These are phyloP conservation scores for Ditylenchus dipsaci DNA, from an alignment of 1,140 invertebrate species.

Conservation along the genomic window DNA sequence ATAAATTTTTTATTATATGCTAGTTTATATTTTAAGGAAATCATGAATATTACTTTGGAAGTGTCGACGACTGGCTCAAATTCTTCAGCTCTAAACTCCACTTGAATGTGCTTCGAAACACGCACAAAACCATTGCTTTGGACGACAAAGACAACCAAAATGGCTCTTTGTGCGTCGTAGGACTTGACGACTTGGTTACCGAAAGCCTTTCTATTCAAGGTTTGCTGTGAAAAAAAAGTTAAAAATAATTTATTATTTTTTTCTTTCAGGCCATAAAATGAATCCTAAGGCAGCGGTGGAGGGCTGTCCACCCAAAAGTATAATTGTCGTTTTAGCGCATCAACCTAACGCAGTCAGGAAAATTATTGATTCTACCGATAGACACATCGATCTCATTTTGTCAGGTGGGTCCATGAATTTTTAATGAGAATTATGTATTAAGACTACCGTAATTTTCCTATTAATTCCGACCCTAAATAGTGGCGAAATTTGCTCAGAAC, in stretches of 20 bases:
- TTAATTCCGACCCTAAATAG: too few species aligned
- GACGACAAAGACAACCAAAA: background rate
- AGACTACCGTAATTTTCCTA: too few species aligned
- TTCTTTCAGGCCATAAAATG: slow-evolving; percentile 32
- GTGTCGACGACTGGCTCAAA: slow-evolving; percentile 36
- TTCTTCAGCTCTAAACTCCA: slow-evolving; percentile 35
- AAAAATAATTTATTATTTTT: too few species aligned
- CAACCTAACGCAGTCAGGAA: slow-evolving; percentile 39
- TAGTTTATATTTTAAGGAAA: slow-evolving; percentile 2
- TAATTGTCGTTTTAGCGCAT: slow-evolving; percentile 35
- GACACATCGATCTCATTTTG: slow-evolving; percentile 30
- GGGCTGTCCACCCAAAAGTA: slow-evolving; percentile 19
- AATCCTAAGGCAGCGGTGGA: slow-evolving; percentile 31
- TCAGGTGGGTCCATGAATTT: too few species aligned
- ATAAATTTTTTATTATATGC: too few species aligned
- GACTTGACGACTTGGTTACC: slow-evolving; percentile 38
- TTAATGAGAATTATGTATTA: too few species aligned
- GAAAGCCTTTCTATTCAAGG: slow-evolving; percentile 23
- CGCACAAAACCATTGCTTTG: slow-evolving; percentile 6
- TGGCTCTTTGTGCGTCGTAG: slow-evolving; percentile 33
- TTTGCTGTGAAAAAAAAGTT: background rate
- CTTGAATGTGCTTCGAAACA: slow-evolving; percentile 32
- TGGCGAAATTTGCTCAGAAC: too few species aligned
- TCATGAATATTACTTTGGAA: slow-evolving; percentile 38
- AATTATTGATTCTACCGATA: slow-evolving; percentile 22